Percentiles rank a stretch among this genome's conserved stretches.
Conservation (phyloP, 2,888 invertebrate genomes). For the Labia minor region DNA sequence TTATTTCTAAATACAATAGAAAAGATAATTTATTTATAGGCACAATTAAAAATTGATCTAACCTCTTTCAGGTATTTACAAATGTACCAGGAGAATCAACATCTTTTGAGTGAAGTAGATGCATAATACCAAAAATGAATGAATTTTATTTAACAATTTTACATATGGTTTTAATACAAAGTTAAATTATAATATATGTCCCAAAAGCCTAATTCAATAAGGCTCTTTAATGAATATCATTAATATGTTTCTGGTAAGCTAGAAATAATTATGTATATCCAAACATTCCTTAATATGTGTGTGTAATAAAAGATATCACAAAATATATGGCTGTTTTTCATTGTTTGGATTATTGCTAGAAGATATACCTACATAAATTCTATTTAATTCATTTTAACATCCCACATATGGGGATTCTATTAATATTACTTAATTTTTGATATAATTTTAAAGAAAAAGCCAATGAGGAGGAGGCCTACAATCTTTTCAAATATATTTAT, state of each 20-base stretch:
- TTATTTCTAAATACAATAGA: too few relatives aligned
- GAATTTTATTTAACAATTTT: conserved; percentile 1
- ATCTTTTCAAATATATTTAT: neutral
- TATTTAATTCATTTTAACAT: neutral
- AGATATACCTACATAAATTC: neutral
- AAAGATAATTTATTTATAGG: too few relatives aligned
- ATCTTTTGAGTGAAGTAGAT: neutral
- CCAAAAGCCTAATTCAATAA: neutral
- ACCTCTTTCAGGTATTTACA: conserved; percentile 4
- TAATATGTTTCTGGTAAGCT: neutral
- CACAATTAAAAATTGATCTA: too few relatives aligned
- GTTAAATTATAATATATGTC: neutral
- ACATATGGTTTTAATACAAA: neutral
- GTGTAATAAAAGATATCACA: conserved; percentile 3
- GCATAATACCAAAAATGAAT: neutral
- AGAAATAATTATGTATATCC: neutral
- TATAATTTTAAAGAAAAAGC: neutral
- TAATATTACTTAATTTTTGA: neutral
- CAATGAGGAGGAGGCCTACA: too few relatives aligned
- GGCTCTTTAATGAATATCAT: neutral
- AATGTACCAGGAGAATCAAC: conserved; percentile 1
- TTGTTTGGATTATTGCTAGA: conserved; percentile 5
- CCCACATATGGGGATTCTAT: neutral
- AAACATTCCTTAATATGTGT: neutral
- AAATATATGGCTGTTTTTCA: conserved; percentile 5